phyloP scores from a whole-genome alignment of 2,888 invertebrate species.

The Phalera bucephala region DNA sequence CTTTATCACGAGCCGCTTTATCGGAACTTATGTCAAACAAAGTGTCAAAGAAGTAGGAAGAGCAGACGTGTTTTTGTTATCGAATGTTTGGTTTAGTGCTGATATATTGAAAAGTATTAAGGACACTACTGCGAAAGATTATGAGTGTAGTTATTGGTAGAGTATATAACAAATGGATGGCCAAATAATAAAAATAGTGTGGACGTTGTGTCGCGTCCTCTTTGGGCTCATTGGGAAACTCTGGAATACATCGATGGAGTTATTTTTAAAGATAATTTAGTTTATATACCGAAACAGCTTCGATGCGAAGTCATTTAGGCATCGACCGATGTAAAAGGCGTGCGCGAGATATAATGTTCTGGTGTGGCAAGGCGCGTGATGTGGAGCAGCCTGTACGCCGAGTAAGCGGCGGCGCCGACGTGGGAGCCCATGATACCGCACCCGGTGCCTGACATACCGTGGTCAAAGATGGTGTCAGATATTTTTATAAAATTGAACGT shows the following conservation, averaged over 20 bases:
- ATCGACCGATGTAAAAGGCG: too few species aligned
- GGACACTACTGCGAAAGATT: slow-evolving; percentile 10
- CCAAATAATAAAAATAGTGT: slow-evolving; percentile 6
- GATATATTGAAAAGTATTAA: slow-evolving; percentile 14
- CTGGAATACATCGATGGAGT: too few species aligned
- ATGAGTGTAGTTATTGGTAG: slow-evolving; percentile 10
- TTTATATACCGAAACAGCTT: too few species aligned
- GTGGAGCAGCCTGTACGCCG: slow-evolving; percentile 22
- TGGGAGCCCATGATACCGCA: too few species aligned
- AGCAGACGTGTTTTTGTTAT: not conserved
- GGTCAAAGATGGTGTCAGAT: slow-evolving; percentile 17
- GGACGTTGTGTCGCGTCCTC: too few species aligned
- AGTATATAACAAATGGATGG: slow-evolving; percentile 24
- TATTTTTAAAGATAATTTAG: too few species aligned
- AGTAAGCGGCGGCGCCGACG: slow-evolving; percentile 15
- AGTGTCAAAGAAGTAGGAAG: too few species aligned
- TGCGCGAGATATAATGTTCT: too few species aligned
- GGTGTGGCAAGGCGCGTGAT: slow-evolving; percentile 15
- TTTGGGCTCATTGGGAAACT: too few species aligned
- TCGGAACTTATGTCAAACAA: slow-evolving; percentile 5
- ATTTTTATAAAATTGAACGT: too few species aligned
- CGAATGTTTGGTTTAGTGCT: slow-evolving; percentile 7
- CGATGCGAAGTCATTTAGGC: slow-evolving; percentile 20
- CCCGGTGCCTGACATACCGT: too few species aligned
- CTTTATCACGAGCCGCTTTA: slow-evolving; percentile 25